phyloP scores from a whole-genome alignment of 2,797 vertebrate genomes.

The Eidolon dupreanum region DNA sequence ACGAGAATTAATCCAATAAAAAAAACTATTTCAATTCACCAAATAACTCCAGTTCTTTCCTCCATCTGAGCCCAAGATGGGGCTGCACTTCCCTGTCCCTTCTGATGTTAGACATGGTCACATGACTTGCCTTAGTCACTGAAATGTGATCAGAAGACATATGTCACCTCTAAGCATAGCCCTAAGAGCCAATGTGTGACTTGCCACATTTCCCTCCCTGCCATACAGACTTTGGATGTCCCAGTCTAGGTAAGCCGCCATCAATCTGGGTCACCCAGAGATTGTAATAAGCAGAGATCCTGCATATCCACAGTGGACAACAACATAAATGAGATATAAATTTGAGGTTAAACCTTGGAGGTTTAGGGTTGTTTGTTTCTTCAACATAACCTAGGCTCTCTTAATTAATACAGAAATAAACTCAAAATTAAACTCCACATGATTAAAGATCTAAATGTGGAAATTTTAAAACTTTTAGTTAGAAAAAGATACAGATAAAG shows the following conservation, averaged over 20 bases:
- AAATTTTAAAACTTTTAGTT: neutral
- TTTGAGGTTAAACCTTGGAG: neutral
- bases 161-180: neutral
- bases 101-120: neutral
- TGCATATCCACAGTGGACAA: neutral
- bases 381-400: neutral
- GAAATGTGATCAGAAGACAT: neutral
- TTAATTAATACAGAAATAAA: neutral
- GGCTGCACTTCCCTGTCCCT: neutral
- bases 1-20: neutral
- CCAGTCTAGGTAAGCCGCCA: neutral
- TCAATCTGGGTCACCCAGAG: neutral
- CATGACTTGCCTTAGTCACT: neutral
- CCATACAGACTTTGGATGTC: too few relatives aligned
- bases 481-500: neutral
- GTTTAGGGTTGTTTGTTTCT: neutral
- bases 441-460: neutral
- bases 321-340: neutral
- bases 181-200: rapidly evolving
- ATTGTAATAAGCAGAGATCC: neutral
- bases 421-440: neutral
- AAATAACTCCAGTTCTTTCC: neutral
- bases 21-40: neutral
- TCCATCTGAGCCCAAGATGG: neutral
- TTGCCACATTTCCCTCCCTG: neutral